phyloP scores from a whole-genome alignment of 2,113 vertebrate species.

The Sigmodon hispidus region DNA sequence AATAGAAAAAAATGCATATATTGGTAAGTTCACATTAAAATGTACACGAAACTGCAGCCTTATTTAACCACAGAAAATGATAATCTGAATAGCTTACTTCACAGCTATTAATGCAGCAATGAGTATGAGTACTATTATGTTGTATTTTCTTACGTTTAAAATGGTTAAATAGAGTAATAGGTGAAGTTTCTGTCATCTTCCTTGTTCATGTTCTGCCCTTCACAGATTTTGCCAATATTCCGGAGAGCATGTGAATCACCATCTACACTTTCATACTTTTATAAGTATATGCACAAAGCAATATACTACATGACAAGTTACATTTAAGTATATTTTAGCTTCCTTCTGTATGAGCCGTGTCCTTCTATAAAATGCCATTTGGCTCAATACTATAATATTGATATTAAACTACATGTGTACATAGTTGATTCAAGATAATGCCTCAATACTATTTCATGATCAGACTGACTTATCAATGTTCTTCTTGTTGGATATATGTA shows the following conservation, averaged over 20 bases:
- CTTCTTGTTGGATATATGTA: not conserved
- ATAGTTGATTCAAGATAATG: constrained; percentile 14
- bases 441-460: not conserved
- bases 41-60: not conserved
- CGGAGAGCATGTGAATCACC: not conserved
- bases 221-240: not conserved
- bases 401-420: not conserved
- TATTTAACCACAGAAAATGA: not conserved
- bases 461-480: not conserved
- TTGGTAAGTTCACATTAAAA: not conserved
- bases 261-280: not conserved
- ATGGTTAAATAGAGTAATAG: not conserved
- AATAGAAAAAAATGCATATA: not conserved
- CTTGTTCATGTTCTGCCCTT: not conserved
- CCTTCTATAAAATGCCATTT: not conserved
- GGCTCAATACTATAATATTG: not conserved
- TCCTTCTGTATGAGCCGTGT: not conserved
- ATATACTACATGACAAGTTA: not conserved
- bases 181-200: not conserved
- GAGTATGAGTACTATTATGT: not conserved
- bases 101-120: not conserved
- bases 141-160: not conserved
- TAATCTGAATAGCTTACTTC: not conserved
- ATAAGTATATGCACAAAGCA: not conserved
- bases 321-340: not conserved